Conservation (phyloP, 2,113 vertebrate species). For the Planiliza haematocheilus region DNA sequence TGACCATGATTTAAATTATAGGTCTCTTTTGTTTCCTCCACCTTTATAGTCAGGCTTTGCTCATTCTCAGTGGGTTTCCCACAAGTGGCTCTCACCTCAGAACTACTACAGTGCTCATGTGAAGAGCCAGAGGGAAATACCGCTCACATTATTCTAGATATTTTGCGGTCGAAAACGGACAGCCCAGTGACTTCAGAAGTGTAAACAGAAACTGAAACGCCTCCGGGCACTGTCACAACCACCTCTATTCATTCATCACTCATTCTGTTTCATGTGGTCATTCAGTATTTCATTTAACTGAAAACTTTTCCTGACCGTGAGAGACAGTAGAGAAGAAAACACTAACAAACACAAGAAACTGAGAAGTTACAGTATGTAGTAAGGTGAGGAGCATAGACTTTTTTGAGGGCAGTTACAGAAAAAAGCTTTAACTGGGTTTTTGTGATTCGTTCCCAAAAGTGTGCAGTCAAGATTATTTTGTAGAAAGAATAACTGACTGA, state of each 20-base stretch:
- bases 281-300: background rate
- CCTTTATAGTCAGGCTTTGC: background rate
- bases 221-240: background rate
- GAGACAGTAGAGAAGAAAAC: background rate
- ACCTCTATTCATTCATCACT: slow-evolving; percentile 1
- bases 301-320: background rate
- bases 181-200: slow-evolving; percentile 15
- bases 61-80: slow-evolving; percentile 6
- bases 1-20: slow-evolving; percentile 26
- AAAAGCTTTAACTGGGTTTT: too few species aligned
- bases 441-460: too few species aligned
- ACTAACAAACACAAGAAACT: too few species aligned
- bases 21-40: background rate
- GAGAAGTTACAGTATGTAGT: too few species aligned
- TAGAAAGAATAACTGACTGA: too few species aligned
- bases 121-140: slow-evolving; percentile 11
- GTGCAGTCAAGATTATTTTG: too few species aligned
- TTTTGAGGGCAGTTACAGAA: too few species aligned
- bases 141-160: slow-evolving; percentile 28
- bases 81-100: slow-evolving; percentile 29
- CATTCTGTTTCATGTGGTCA: background rate
- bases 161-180: slow-evolving; percentile 13
- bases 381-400: too few species aligned
- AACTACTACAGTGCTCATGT: background rate
- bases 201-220: background rate